Base-by-base conservation (phyloP, 2,888 invertebrate species). In the Unio delphinus region DNA sequence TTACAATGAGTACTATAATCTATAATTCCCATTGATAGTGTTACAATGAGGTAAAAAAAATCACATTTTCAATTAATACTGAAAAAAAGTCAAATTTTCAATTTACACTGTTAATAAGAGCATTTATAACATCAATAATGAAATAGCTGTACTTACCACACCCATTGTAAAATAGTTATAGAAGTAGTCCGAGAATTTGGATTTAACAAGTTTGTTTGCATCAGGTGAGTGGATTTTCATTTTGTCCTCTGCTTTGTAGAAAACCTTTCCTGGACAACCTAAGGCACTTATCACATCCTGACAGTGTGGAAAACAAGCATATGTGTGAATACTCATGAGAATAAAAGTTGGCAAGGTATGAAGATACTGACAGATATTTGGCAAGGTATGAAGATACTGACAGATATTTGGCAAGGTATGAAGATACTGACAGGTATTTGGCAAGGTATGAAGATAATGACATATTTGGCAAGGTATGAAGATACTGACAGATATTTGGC, bases 231-330 rank as follows among this genome's bases (percentile, higher is more conserved):
- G 98, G 87, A 98, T 98, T 90, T 96, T 95, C 98, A 99, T 99
- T 92, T 99, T 99, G 90, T 99, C 99, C 90, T 99, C 99, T 61
- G 97, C 95, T 91, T 99, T 99, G 91, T 95, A 99, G 91, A 97
- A 99, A 4, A 98, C 94, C 69, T 93, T 93, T 71, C 95, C 95
- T 0, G 99, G 99, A 4, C 97, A 95, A 0, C 99, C 99, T 70
- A 99, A 92, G 69, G 94, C 94, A 54, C 95, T 93, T 58, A 95
- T 93, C 64, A 99, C 96, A 89, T 96, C 95, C 91, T 91, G 80
- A 26, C 72, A 70, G 56, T 61, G 26, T 28, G n/a, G n/a, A n/a
- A 34, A n/a, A 62, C 34, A 8, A 5, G 30, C 6, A 26, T 17
- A 28, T 4, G 34, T 28, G 15, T 8, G n/a, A 55, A n/a, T 1